Evolutionary conservation across 2,113 vertebrate genomes (phyloP).

Genomic region (Engraulis encrasicolus): DNA sequence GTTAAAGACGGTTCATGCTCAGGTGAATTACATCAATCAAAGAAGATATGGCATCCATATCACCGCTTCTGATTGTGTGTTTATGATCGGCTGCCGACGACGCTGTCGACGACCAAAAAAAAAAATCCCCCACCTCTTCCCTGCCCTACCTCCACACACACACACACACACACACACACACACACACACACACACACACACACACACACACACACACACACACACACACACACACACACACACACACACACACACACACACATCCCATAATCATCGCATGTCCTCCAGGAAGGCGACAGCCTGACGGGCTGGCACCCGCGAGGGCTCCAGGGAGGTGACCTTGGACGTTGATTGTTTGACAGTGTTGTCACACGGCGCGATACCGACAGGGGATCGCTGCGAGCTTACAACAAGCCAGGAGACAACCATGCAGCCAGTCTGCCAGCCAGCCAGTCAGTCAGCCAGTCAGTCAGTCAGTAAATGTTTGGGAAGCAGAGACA

Average conservation of each 20-base stretch:
- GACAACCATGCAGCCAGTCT: too few relatives aligned
- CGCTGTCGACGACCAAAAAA: neutral
- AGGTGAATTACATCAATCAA: conserved; percentile 20
- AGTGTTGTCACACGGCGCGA: neutral
- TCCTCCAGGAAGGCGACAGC: conserved; percentile 20
- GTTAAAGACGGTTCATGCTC: neutral
- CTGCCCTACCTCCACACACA: too few relatives aligned
- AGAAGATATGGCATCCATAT: conserved; percentile 15
- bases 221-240: too few relatives aligned
- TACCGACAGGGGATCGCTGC: neutral
- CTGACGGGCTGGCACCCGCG: neutral
- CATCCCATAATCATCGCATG: neutral
- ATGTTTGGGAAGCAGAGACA: neutral
- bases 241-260: too few relatives aligned
- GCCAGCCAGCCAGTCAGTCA: too few relatives aligned
- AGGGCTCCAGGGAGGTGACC: neutral
- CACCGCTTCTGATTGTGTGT: neutral
- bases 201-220: too few relatives aligned
- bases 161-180: too few relatives aligned
- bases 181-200: too few relatives aligned
- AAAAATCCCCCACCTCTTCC: neutral
- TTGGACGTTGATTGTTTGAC: conserved; percentile 30
- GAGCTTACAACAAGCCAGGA: too few relatives aligned
- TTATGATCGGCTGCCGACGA: neutral
- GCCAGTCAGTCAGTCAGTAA: neutral